Evolutionary conservation across 2,797 vertebrate species (phyloP), one percentile per base, ranked within the genome.

Genomic region (Gallinago solitaria): DNA sequence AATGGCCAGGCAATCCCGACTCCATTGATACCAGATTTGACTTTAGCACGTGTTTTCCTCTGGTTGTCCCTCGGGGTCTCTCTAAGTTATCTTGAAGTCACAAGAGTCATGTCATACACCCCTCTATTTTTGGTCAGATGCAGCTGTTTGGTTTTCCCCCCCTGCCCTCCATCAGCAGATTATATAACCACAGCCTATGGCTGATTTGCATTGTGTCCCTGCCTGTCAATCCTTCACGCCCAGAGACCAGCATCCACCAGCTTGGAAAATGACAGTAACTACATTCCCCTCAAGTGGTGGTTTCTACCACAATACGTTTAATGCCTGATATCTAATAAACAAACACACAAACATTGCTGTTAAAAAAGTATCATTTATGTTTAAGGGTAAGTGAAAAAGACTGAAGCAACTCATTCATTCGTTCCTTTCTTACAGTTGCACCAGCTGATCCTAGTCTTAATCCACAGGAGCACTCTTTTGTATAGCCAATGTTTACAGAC

Each of bases 91-190:
- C 51, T 37, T 48, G 9, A 83, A 95, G 68, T 79, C 47, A 69
- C 27, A 77, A 65, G 27, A 41, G n/a, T 56, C 63, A 90, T 80
- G 78, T 64, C 87, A 89, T 43, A 92, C 41, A 57, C 51, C 50
- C 50, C 43, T 92, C 93, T 95, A 80, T 28, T 95, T 95, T 87
- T 79, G 65, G 83, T 51, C 47, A 93, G 69, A 74, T 89, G 85
- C 94, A 96, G 95, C 95, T 95, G 94, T 79, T 93, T 68, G 20
- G 75, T 74, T 84, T 79, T 71, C 51, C 70, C 94, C 94, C 89
- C 71, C 73, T 93, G 91, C 70, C 32, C 76, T 35, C 51, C 56
- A 80, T 68, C 54, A 95, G 67, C 41, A 95, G 90, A 90, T 95
- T 95, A 96, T 65, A 93, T 87, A 97, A 96, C 63, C 76, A 88